Base-by-base conservation (phyloP, 2,113 vertebrate species). In the Poicephalus gulielmi region DNA sequence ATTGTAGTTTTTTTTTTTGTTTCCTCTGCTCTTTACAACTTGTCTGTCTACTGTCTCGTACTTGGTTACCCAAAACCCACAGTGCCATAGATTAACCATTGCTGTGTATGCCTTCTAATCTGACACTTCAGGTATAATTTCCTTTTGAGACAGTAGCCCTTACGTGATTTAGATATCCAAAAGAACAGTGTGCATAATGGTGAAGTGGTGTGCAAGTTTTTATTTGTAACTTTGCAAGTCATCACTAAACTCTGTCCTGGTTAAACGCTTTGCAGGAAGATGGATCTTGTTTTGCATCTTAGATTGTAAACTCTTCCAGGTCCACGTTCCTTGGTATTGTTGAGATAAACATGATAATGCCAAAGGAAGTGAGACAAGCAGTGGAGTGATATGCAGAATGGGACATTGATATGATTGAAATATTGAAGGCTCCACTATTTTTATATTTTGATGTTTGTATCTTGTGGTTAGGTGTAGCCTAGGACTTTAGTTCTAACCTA, bases 361-460 rank as follows among this genome's bases (percentile, higher is more conserved):
- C 3, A 8, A 49, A 17, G 57, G 47, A 69, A 35, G 27, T 62
- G 35, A 64, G 86, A 20, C 15, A 41, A 44, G 39, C 52, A 30
- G 12, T 3, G 7, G 30, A 44, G 53, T n/a, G 57, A 22, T 67
- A 27, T 5, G 35, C 11, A 28, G 81, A 27, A 17, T 39, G 27
- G 55, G 27, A 27, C 31, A 11, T 0, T 17, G 52, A 37, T 86
- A 52, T 41, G 27, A 35, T 70, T 79, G 50, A 55, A 49, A 17
- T 37, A 44, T 20, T 0, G 0, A 49, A 76, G 67, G n/a, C n/a
- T 93, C 10, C 17, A 0, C 19, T 66, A 3, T 31, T 8, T 16
- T 19, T 16, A 1, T 73, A 11, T 57, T 84, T 84, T 76, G 22
- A 27, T 68, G 10, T 81, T 47, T 83, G 24, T 66, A 2, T 44